phyloP scores from a whole-genome alignment of 2,797 vertebrate species.

The Sebastes minor region DNA sequence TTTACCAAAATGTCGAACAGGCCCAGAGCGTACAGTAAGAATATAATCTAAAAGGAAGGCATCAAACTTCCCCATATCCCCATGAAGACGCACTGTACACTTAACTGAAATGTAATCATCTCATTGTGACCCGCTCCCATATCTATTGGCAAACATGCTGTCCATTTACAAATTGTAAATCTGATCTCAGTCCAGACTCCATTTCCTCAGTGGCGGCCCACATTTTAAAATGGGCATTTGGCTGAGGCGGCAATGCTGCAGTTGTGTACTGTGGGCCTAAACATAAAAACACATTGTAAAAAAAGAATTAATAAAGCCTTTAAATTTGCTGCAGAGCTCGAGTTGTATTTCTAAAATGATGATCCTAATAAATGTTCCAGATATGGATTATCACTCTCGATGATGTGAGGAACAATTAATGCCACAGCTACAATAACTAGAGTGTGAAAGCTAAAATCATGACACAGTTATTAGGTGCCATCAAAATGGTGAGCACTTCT shows the following conservation, averaged over 20 bases:
- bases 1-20: neutral
- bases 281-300: neutral
- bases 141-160: neutral
- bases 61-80: neutral
- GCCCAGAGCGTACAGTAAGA: neutral
- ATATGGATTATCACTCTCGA: neutral
- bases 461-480: neutral
- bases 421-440: neutral
- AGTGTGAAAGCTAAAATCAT: neutral
- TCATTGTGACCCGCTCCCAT: neutral
- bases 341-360: neutral
- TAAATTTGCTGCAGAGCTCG: neutral
- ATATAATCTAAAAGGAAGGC: neutral
- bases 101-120: neutral
- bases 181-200: neutral
- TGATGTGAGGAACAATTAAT: neutral
- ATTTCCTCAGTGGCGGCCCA: neutral
- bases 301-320: neutral
- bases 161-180: conserved; percentile 4
- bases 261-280: neutral
- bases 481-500: neutral
- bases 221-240: neutral
- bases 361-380: neutral
- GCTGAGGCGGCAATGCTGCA: neutral
- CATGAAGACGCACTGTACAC: neutral